These are phyloP conservation scores for Delphinapterus leucas DNA, from an alignment of 2,113 vertebrate genomes.

Conservation along the genomic window DNA sequence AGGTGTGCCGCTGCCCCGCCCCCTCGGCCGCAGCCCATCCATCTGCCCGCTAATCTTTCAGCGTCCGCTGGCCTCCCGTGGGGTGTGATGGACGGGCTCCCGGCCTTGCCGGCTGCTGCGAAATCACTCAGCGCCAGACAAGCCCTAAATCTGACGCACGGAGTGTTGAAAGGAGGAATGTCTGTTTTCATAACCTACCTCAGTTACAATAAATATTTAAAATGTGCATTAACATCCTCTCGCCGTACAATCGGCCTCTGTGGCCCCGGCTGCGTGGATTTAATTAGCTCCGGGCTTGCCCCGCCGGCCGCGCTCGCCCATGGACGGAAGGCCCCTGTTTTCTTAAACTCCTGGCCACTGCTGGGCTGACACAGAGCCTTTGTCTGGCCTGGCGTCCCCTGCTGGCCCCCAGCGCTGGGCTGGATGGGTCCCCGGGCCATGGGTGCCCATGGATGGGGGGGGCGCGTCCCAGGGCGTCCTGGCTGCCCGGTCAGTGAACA, in stretches of 20 bases:
- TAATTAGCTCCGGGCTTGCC: slow-evolving; percentile 86
- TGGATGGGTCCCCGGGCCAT: slow-evolving; percentile 70
- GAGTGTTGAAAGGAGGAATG: slow-evolving; percentile 98
- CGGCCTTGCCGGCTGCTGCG: slow-evolving; percentile 88
- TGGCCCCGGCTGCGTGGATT: slow-evolving; percentile 85
- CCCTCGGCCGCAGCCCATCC: slow-evolving; percentile 81
- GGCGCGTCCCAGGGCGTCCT: background rate
- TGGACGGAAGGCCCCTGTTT: slow-evolving; percentile 80
- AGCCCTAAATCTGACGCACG: slow-evolving; percentile 97
- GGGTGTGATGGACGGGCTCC: slow-evolving; percentile 86
- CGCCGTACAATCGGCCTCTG: slow-evolving; percentile 85
- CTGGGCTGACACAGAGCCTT: slow-evolving; percentile 56
- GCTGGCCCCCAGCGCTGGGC: background rate
- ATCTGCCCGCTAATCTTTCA: slow-evolving; percentile 87
- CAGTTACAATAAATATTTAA: slow-evolving; percentile 94
- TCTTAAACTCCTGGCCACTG: slow-evolving; percentile 84
- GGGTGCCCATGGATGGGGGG: background rate
- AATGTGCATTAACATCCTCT: slow-evolving; percentile 86
- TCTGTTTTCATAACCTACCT: slow-evolving; percentile 99
- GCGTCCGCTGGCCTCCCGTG: slow-evolving; percentile 83
- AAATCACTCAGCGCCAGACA: slow-evolving; percentile 92
- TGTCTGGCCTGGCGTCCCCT: slow-evolving; percentile 50
- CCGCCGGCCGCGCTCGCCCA: slow-evolving; percentile 74
- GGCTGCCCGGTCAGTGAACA: fast-evolving
- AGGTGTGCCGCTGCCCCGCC: slow-evolving; percentile 83